Evolutionary conservation across 2,888 invertebrate genomes (phyloP).

Genomic region (Caenorhabditis macrosperma): DNA sequence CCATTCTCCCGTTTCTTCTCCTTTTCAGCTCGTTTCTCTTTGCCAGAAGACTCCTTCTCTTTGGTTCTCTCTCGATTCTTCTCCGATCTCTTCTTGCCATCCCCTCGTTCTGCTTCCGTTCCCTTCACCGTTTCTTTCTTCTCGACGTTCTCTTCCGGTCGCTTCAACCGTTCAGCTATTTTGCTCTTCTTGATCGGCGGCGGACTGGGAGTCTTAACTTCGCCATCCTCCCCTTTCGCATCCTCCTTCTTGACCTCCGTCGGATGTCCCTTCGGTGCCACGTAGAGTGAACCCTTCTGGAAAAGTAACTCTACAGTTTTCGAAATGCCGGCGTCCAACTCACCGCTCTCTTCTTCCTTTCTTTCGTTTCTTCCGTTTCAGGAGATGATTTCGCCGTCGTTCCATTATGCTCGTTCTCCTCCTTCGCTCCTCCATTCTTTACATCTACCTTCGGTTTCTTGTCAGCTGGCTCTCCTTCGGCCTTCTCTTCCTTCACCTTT

Average conservation of each 20-base stretch:
- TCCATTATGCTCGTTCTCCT: slow-evolving; percentile 15
- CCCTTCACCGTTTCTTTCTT: background rate
- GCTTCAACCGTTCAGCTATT: slow-evolving; percentile 29
- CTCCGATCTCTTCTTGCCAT: slow-evolving; percentile 14
- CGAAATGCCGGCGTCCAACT: background rate
- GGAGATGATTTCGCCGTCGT: background rate
- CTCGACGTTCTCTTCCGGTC: slow-evolving; percentile 3
- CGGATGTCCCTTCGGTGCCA: slow-evolving; percentile 18
- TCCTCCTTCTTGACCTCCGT: slow-evolving; percentile 11
- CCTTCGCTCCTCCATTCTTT: slow-evolving; percentile 13
- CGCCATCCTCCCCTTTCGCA: slow-evolving; percentile 34
- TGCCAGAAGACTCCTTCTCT: slow-evolving; percentile 16
- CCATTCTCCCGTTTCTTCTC: slow-evolving; percentile 29
- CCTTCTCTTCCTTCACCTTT: slow-evolving; percentile 33
- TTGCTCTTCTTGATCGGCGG: slow-evolving; percentile 45
- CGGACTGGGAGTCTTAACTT: slow-evolving; percentile 37
- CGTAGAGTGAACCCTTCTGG: slow-evolving; percentile 8
- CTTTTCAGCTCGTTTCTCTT: slow-evolving; percentile 23
- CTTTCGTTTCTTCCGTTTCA: slow-evolving; percentile 12
- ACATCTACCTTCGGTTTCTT: slow-evolving; percentile 41
- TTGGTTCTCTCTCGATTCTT: slow-evolving; percentile 20
- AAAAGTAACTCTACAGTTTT: background rate
- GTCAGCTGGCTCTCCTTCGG: slow-evolving; percentile 47
- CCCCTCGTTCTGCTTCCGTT: slow-evolving; percentile 4
- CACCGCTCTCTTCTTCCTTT: slow-evolving; percentile 45